These are phyloP conservation scores for Sylvia borin DNA, from an alignment of 2,797 vertebrate genomes.

Conservation along the genomic window DNA sequence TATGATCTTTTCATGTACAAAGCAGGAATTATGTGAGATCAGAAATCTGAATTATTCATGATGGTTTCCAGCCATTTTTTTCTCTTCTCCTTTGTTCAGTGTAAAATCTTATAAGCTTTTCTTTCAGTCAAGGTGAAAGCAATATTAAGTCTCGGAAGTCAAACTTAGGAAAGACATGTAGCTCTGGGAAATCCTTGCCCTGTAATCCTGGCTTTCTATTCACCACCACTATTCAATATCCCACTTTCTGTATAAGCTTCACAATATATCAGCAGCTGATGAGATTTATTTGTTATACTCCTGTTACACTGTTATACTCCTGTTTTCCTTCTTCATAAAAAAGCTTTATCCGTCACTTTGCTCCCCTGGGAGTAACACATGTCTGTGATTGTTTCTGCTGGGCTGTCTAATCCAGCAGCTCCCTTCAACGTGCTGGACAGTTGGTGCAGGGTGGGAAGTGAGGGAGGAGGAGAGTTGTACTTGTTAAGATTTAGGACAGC, in stretches of 20 bases:
- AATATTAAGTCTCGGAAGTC: conserved; percentile 56
- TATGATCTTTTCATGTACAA: conserved; percentile 50
- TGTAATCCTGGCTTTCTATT: conserved; percentile 67
- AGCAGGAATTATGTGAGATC: conserved; percentile 17
- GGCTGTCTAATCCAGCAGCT: conserved; percentile 31
- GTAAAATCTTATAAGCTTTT: conserved; percentile 54
- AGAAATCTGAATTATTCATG: conserved; percentile 60
- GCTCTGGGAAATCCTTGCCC: conserved; percentile 53
- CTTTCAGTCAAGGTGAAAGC: conserved; percentile 63
- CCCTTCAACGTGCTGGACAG: not conserved
- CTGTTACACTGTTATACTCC: conserved; percentile 33
- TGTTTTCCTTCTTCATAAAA: conserved; percentile 65
- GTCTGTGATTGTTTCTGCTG: conserved; percentile 52
- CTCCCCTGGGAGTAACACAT: conserved; percentile 16
- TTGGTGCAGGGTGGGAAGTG: not conserved
- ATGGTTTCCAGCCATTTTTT: conserved; percentile 31
- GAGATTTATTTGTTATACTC: conserved; percentile 63
- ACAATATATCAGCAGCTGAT: conserved; percentile 52
- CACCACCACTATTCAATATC: conserved; percentile 59
- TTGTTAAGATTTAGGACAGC: not conserved
- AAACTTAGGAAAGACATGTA: conserved; percentile 49
- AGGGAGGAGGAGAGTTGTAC: not conserved
- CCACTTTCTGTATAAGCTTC: conserved; percentile 54
- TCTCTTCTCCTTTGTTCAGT: conserved; percentile 36
- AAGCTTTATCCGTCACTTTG: conserved; percentile 13